Conservation (phyloP, 2,888 invertebrate genomes). For the Latrodectus hesperus region DNA sequence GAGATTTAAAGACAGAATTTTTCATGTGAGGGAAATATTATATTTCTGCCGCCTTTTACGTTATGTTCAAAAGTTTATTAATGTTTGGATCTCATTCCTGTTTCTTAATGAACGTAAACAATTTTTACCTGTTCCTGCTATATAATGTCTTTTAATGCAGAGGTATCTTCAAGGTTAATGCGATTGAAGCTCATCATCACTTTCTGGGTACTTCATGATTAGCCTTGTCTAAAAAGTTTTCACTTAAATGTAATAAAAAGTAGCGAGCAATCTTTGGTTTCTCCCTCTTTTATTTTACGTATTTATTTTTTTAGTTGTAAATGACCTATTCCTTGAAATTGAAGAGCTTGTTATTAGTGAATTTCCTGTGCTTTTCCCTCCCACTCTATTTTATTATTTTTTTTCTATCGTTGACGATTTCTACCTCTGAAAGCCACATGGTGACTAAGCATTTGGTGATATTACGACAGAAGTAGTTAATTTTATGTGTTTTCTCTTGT, state of each 20-base stretch:
- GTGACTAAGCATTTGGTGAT: not conserved
- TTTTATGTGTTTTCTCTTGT: no score
- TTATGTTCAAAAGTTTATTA: no score
- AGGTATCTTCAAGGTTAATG: conserved; percentile 33
- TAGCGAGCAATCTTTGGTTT: conserved; percentile 29
- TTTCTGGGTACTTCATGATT: conserved; percentile 4
- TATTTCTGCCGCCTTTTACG: no score
- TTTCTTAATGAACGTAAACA: no score
- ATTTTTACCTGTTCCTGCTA: not conserved
- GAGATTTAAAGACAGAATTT: no score
- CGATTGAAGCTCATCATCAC: conserved; percentile 31
- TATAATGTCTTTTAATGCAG: not conserved
- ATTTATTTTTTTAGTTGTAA: conserved; percentile 16
- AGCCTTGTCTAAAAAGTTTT: not conserved
- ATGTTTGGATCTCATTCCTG: no score
- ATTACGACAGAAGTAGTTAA: no score
- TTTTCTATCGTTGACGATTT: not conserved
- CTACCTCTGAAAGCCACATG: not conserved
- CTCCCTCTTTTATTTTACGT: no score
- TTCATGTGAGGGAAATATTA: no score
- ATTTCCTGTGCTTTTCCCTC: conserved; percentile 46
- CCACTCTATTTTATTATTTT: not conserved
- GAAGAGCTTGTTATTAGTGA: conserved; percentile 43
- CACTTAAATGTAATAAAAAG: conserved; percentile 17
- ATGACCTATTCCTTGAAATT: conserved; percentile 44